Evolutionary conservation across 2,797 vertebrate genomes (phyloP), one percentile per base, ranked within the genome.

Genomic region (Semotilus atromaculatus): DNA sequence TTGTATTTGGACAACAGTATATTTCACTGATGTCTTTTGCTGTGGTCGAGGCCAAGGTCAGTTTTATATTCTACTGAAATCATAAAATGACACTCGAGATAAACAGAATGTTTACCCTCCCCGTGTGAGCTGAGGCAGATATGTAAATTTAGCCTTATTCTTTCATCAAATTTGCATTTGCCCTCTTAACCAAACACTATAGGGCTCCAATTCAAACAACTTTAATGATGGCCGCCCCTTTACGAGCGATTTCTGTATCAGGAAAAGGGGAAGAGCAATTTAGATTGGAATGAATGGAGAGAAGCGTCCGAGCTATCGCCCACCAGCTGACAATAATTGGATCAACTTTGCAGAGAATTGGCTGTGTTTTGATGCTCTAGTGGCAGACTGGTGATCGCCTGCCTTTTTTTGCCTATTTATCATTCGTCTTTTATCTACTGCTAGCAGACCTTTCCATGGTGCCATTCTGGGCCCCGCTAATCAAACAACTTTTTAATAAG

Each of bases 61-160:
- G 96, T 97, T 97, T 98, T 98, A 98, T 97, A 97, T 99, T 99
- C 95, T 94, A 92, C 95, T 94, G 95, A 98, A 99, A 99, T 99
- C 97, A 98, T 99, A 97, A 98, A 98, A 97, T 96, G 97, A 98
- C 98, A 98, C 98, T 99, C 96, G 97, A 99, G 98, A 99, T 99
- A 99, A 99, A 99, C 98, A 99, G 97, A 99, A 97, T 99, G 97
- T 99, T 99, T 99, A 99, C 98, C 95, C 95, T 97, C 95, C 96
- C 97, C 95, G 93, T 97, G 98, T 99, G 98, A 99, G 96, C 97
- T 91, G 92, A 95, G 96, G 96, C 98, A 98, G 98, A 99, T 99
- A 99, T 99, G 98, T 99, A 99, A 99, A 99, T 99, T 96, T 95
- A 96, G 97, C 96, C 97, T 96, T 96, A 97, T 97, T 97, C 97